These are phyloP conservation scores for Cetoscarus ocellatus DNA, from an alignment of 2,797 vertebrate species.

Conservation along the genomic window DNA sequence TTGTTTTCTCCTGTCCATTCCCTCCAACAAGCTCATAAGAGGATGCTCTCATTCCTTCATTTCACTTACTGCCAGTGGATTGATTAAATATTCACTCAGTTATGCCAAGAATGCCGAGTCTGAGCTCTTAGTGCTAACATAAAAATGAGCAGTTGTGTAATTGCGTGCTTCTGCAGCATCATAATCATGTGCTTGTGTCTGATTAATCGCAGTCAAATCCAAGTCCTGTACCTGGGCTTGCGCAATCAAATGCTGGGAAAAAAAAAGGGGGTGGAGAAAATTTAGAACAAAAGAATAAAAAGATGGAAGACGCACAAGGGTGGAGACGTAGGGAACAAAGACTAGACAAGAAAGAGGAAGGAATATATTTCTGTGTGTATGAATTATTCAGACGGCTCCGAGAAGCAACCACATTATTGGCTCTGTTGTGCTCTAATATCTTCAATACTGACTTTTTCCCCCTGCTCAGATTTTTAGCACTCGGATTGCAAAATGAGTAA, in stretches of 20 bases:
- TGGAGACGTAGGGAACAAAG: conserved; percentile 45
- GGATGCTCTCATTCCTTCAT: conserved; percentile 23
- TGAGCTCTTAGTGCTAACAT: conserved; percentile 36
- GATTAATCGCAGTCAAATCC: conserved; percentile 33
- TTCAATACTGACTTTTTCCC: conserved; percentile 18
- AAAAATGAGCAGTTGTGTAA: conserved; percentile 52
- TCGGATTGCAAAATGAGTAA: conserved; percentile 28
- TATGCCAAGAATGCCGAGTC: conserved; percentile 45
- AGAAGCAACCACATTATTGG: conserved; percentile 49
- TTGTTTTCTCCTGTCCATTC: conserved; percentile 42
- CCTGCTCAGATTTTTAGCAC: conserved; percentile 11
- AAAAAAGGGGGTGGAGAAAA: conserved; percentile 22
- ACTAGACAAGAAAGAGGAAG: conserved; percentile 48
- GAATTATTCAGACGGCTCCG: conserved; percentile 70
- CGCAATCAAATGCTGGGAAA: background rate
- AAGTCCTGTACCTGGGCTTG: conserved; percentile 47
- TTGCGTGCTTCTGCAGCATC: conserved; percentile 48
- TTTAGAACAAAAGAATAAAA: conserved; percentile 46
- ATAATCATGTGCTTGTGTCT: conserved; percentile 49
- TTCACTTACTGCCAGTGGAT: conserved; percentile 39
- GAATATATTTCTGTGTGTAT: conserved; percentile 59
- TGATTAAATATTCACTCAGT: conserved; percentile 62
- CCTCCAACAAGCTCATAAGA: conserved; percentile 42
- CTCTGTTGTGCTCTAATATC: conserved; percentile 34
- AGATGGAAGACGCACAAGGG: conserved; percentile 27